A percentile compares a stretch with the other conserved stretches of the same genome.
phyloP scores from a whole-genome alignment of 2,888 invertebrate species.

The Odontocolon sp. region DNA sequence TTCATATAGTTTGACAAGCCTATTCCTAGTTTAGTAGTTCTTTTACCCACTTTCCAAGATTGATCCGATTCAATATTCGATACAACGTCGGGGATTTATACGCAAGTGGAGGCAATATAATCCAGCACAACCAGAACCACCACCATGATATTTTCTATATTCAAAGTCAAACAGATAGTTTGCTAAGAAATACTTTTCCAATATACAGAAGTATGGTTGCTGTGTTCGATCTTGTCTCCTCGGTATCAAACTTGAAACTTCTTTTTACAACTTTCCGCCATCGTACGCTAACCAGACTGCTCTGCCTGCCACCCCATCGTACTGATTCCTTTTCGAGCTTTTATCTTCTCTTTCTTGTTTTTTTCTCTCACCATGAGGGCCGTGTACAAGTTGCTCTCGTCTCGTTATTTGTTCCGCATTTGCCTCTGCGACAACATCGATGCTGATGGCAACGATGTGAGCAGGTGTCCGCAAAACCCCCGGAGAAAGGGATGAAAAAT shows the following conservation, averaged over 20 bases:
- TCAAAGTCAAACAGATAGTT: conserved; percentile 46
- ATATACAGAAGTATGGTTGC: conserved; percentile 21
- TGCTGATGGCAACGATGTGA: neutral
- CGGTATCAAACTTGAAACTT: conserved; percentile 22
- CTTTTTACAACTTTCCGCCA: conserved; percentile 13
- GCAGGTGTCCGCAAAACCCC: neutral
- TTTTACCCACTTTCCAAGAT: conserved; percentile 39
- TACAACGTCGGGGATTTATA: conserved; percentile 9
- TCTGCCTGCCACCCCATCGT: neutral
- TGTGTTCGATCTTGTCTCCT: conserved; percentile 29
- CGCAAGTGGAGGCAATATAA: conserved; percentile 30
- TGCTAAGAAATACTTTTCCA: conserved; percentile 45
- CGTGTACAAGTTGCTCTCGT: neutral
- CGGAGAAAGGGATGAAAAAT: conserved; percentile 22
- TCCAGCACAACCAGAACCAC: neutral
- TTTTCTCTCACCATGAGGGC: neutral
- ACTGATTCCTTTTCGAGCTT: neutral
- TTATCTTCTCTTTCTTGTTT: neutral
- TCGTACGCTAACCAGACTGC: neutral
- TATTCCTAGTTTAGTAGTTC: neutral
- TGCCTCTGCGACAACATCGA: neutral
- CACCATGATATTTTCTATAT: neutral
- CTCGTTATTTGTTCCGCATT: conserved; percentile 26
- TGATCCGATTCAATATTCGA: conserved; percentile 36
- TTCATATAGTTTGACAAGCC: neutral